A percentile compares a stretch with the other conserved stretches of the same genome.
phyloP scores from a whole-genome alignment of 2,888 invertebrate species.

The Acanthosepion esculentum region DNA sequence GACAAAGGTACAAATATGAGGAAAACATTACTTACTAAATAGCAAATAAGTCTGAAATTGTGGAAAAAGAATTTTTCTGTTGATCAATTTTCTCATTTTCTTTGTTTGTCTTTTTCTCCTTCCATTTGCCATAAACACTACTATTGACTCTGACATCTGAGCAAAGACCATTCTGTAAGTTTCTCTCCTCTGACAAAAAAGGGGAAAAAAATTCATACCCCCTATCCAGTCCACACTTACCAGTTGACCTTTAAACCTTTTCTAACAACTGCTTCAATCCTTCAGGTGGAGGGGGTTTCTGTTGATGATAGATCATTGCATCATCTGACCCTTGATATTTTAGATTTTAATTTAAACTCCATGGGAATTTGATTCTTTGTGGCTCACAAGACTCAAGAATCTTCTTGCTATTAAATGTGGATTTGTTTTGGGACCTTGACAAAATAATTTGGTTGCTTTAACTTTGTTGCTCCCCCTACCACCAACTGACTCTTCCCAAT shows the following conservation, averaged over 20 bases:
- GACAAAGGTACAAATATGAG: too few relatives aligned
- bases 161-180: background rate
- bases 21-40: too few relatives aligned
- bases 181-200: background rate
- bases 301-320: background rate
- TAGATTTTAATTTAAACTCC: background rate
- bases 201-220: background rate
- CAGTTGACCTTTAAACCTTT: background rate
- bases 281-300: background rate
- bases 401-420: background rate
- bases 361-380: conserved; percentile 33
- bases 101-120: background rate
- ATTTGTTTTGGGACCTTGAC: background rate
- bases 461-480: background rate
- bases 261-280: too few relatives aligned
- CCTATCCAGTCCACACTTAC: background rate
- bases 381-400: background rate
- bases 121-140: background rate
- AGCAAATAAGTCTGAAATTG: too few relatives aligned
- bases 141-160: background rate
- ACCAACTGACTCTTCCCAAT: background rate
- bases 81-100: conserved; percentile 2
- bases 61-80: background rate
- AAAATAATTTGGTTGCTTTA: background rate
- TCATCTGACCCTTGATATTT: background rate